Evolutionary conservation across 2,113 vertebrate genomes (phyloP), one percentile per base, ranked within the genome.

Genomic region (Poicephalus gulielmi): DNA sequence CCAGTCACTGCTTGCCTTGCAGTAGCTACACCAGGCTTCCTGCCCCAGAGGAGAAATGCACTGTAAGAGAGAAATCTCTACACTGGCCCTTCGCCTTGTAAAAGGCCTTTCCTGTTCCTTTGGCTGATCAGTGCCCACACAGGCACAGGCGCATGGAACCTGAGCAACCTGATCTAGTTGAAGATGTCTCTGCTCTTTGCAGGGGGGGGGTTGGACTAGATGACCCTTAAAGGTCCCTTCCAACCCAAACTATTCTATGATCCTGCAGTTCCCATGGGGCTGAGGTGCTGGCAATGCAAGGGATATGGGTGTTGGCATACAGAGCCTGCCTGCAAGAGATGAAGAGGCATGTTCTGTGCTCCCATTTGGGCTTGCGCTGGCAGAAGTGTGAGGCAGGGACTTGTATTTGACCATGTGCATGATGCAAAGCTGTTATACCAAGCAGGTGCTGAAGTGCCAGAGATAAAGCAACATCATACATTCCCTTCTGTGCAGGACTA

Each of bases 1-100:
- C 0, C 1, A 69, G 52, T 23, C 57, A 20, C 59, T 10, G 17
- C 60, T 62, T 10, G 3, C 0, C 0, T 31, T 52, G 11, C 30
- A 16, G n/a, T 24, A 20, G 17, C 52, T 67, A 10, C 52, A 50
- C 17, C 33, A 44, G 33, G n/a, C 44, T 80, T 28, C 37, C 31
- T 77, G 13, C 22, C 23, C 2, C 22, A 33, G 24, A 49, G 43
- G n/a, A 52, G 31, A 81, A 82, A 69, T 11, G 39, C 10, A 49
- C 9, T n/a, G 24, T 16, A 22, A 69, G 44, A 50, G 24, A 57
- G 17, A 70, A 43, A 76, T 43, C 17, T 69, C 35, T 53, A 37
- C 43, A 18, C 6, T 28, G 35, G 10, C 10, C 17, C 14, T 76
- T 81, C 0, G 0, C 37, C 41, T 73, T 50, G 33, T 69, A 27